Conservation (phyloP, 2,797 vertebrate species). For the Rhinoraja longicauda region DNA sequence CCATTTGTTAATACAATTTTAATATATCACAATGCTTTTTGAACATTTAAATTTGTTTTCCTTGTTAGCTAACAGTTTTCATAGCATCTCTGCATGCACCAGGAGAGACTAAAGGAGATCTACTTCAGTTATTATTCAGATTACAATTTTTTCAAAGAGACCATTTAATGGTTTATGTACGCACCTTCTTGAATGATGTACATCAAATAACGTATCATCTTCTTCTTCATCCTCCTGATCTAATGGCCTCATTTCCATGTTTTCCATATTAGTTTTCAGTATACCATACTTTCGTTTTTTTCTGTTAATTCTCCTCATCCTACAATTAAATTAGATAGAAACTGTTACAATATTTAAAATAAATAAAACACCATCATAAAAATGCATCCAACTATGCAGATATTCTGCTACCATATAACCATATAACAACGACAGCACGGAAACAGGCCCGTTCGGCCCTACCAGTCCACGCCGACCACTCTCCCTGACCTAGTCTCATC, state of each 20-base stretch:
- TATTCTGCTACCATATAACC: neutral
- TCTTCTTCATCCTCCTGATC: slow-evolving; percentile 36
- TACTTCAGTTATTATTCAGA: neutral
- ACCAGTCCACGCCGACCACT: no score
- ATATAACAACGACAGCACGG: no score
- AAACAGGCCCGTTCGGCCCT: no score
- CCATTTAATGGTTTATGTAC: neutral
- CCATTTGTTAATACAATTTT: no score
- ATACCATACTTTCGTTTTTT: slow-evolving; percentile 33
- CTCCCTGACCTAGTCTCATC: no score
- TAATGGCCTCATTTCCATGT: slow-evolving; percentile 34
- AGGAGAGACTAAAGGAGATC: neutral
- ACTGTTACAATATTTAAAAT: neutral
- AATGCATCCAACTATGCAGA: neutral
- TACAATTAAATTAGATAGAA: neutral
- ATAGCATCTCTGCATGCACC: neutral
- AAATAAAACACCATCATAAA: neutral
- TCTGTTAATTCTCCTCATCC: slow-evolving; percentile 29
- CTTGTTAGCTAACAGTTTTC: neutral
- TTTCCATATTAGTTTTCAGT: slow-evolving; percentile 19
- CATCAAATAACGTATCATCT: slow-evolving; percentile 31
- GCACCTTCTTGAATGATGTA: slow-evolving; percentile 27
- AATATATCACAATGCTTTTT: no score
- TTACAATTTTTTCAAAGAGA: neutral
- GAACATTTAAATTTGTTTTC: neutral